These are phyloP conservation scores for Engraulis encrasicolus DNA, from an alignment of 2,113 vertebrate genomes.

Conservation along the genomic window DNA sequence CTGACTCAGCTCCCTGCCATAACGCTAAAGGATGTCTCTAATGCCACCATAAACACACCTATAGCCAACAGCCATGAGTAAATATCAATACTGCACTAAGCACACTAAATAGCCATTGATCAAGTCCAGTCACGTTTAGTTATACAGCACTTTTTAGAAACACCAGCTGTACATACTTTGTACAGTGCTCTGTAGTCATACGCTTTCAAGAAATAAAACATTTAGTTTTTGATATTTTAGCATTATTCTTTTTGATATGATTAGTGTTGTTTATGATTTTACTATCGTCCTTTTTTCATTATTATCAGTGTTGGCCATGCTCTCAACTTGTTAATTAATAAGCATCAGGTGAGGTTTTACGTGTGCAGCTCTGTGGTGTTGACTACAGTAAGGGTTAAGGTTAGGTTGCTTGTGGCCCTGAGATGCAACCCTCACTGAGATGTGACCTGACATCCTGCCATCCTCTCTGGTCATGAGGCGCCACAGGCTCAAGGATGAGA, in stretches of 20 bases:
- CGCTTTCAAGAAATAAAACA: no score
- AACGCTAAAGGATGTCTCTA: not conserved
- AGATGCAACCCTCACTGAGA: not conserved
- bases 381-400: not conserved
- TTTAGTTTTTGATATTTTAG: no score
- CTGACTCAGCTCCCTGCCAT: conserved; percentile 21
- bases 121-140: no score
- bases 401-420: not conserved
- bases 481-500: not conserved
- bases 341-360: conserved; percentile 7
- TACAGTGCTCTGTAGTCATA: no score
- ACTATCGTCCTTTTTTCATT: no score
- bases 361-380: not conserved
- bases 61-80: conserved; percentile 1
- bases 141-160: no score
- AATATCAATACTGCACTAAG: conserved; percentile 25
- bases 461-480: not conserved
- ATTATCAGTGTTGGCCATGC: not conserved
- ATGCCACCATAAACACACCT: not conserved
- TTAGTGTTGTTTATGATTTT: no score
- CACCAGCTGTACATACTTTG: no score
- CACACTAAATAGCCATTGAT: conserved; percentile 7
- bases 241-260: no score
- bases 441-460: conserved; percentile 27
- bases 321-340: not conserved